Percentiles rank a stretch among this genome's conserved stretches.
Evolutionary conservation across 2,888 invertebrate genomes (phyloP).

Genomic region (Ennomos quercinarius): DNA sequence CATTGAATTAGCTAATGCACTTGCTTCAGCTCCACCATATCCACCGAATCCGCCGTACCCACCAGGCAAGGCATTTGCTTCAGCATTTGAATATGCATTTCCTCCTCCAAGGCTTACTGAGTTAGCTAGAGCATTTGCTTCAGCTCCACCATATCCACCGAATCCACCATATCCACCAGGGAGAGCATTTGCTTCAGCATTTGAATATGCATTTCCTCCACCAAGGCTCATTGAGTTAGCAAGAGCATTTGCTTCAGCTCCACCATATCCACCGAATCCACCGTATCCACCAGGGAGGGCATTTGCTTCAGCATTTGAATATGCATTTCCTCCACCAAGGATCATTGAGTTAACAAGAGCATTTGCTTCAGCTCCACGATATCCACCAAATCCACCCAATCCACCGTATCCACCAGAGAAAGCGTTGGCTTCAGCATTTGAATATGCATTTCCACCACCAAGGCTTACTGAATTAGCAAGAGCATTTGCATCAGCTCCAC

Average conservation of each 20-base stretch:
- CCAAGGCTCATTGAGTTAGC: slow-evolving; percentile 8
- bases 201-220: slow-evolving; percentile 24
- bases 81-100: slow-evolving; percentile 4
- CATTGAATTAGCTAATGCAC: slow-evolving; percentile 12
- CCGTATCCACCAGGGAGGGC: no score
- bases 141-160: slow-evolving; percentile 5
- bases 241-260: slow-evolving; percentile 20
- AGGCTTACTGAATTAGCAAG: not conserved
- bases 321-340: no score
- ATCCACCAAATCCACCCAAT: slow-evolving; percentile 6
- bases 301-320: no score
- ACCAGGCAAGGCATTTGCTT: slow-evolving; percentile 12
- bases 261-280: slow-evolving; percentile 8
- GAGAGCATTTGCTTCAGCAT: slow-evolving; percentile 18
- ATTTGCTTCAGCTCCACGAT: slow-evolving; percentile 5
- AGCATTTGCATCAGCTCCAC: no score
- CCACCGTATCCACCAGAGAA: not conserved
- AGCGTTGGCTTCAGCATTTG: slow-evolving; percentile 24
- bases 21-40: slow-evolving; percentile 12
- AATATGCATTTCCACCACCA: slow-evolving; percentile 24
- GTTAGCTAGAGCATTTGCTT: slow-evolving; percentile 13
- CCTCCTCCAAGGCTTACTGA: slow-evolving; percentile 7
- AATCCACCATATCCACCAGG: not conserved
- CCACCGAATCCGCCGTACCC: slow-evolving; percentile 10
- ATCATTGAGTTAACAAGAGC: no score